A percentile compares a stretch with the other conserved stretches of the same genome.
phyloP scores from a whole-genome alignment of 2,888 invertebrate genomes.

The Lampropteryx suffumata region DNA sequence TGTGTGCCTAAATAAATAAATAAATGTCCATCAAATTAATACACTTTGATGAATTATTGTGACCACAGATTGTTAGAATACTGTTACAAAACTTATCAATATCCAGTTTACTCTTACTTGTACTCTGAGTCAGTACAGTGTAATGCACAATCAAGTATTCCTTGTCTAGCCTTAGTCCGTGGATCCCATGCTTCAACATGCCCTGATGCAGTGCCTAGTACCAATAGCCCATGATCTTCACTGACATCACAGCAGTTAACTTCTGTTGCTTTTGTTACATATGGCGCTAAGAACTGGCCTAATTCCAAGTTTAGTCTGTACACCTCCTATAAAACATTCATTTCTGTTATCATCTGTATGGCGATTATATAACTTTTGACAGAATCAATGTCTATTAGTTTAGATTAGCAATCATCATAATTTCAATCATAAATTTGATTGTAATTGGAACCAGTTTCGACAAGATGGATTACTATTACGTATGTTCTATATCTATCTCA shows the following conservation, averaged over 20 bases:
- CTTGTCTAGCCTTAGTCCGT: slow-evolving; percentile 88
- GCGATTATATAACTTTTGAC: too few species aligned
- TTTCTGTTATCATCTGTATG: neutral
- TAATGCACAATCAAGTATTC: slow-evolving; percentile 92
- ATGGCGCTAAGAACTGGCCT: slow-evolving; percentile 96
- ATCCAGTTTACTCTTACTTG: slow-evolving; percentile 45
- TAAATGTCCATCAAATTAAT: too few species aligned
- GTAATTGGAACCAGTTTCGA: too few species aligned
- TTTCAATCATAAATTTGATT: too few species aligned
- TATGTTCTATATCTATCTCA: too few species aligned
- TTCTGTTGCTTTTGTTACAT: slow-evolving; percentile 87
- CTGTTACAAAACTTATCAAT: too few species aligned
- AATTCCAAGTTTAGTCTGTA: slow-evolving; percentile 97
- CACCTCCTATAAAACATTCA: slow-evolving; percentile 87
- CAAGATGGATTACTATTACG: too few species aligned
- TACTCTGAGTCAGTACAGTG: slow-evolving; percentile 81
- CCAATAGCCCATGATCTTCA: slow-evolving; percentile 92
- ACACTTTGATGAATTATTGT: too few species aligned
- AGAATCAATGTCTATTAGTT: too few species aligned
- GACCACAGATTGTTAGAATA: too few species aligned
- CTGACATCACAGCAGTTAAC: slow-evolving; percentile 94
- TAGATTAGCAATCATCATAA: too few species aligned
- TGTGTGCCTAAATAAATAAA: too few species aligned
- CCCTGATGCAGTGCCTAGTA: slow-evolving; percentile 95
- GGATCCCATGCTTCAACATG: slow-evolving; percentile 99